phyloP scores from a whole-genome alignment of 2,797 vertebrate genomes.

The Leuciscus waleckii region DNA sequence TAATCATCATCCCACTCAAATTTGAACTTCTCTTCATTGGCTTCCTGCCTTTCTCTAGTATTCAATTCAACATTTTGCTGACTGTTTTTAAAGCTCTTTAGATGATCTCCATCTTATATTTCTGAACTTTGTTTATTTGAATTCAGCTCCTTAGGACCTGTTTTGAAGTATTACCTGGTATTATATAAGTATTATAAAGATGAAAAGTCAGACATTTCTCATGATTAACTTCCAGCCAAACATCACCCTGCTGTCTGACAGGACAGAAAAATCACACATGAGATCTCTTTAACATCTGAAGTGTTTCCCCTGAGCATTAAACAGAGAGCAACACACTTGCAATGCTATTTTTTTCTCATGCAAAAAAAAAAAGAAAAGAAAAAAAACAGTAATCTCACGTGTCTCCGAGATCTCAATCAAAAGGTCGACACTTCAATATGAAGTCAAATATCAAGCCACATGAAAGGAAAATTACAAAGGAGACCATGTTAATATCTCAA shows the following conservation, averaged over 20 bases:
- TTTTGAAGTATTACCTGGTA: background rate
- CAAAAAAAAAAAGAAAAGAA: background rate
- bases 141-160: background rate
- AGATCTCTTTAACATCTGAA: background rate
- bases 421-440: background rate
- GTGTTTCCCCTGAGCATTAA: background rate
- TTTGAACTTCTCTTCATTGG: background rate
- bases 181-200: too few relatives aligned
- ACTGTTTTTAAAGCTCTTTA: background rate
- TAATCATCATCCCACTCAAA: background rate
- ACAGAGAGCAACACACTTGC: background rate
- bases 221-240: background rate
- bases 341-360: background rate
- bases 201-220: too few relatives aligned
- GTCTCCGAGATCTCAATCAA: slow-evolving; percentile 3
- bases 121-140: background rate
- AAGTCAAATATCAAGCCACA: slow-evolving; percentile 13
- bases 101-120: background rate
- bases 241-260: background rate
- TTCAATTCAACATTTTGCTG: background rate
- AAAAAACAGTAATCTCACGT: background rate
- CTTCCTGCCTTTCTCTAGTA: background rate
- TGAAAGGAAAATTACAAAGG: background rate
- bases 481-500: background rate
- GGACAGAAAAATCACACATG: background rate